Percentiles rank a stretch among this genome's conserved stretches.
phyloP scores from a whole-genome alignment of 2,888 invertebrate species.

The Torymus auratus region DNA sequence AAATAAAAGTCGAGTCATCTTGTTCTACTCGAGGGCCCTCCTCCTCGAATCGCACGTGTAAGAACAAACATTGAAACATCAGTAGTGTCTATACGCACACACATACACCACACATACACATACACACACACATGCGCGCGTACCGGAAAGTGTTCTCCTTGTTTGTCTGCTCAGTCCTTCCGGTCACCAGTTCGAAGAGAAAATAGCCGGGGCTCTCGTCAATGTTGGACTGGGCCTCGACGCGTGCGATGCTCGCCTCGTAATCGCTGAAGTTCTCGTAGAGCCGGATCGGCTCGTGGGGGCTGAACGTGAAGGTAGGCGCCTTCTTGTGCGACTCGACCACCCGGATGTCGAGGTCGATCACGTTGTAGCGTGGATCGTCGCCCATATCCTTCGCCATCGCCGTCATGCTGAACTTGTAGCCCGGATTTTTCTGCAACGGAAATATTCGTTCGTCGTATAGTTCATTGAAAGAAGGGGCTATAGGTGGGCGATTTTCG shows the following conservation, averaged over 20 bases:
- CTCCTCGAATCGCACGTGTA: background rate
- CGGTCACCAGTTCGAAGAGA: conserved; percentile 88
- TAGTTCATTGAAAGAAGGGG: no score
- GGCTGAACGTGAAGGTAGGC: conserved; percentile 84
- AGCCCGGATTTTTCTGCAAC: conserved; percentile 80
- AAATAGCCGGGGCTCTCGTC: conserved; percentile 82
- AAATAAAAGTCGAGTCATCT: no score
- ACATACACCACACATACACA: no score
- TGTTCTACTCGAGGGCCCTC: no score
- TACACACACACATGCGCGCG: background rate
- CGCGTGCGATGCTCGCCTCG: conserved; percentile 82
- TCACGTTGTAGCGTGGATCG: conserved; percentile 82
- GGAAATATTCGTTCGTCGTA: no score
- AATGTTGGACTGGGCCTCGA: conserved; percentile 88
- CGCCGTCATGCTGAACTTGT: conserved; percentile 84
- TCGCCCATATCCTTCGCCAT: conserved; percentile 88
- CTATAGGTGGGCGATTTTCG: no score
- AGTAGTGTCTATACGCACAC: no score
- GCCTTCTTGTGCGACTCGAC: conserved; percentile 92
- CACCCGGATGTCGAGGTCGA: conserved; percentile 89
- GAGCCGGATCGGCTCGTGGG: conserved; percentile 81
- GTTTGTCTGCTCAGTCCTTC: conserved; percentile 91
- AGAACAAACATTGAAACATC: background rate
- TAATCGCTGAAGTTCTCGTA: conserved; percentile 87
- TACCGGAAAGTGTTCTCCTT: conserved; percentile 82